Percentiles rank a stretch among this genome's conserved stretches.
These are phyloP conservation scores for Hestina assimilis DNA, from an alignment of 1,140 invertebrate species.

Conservation along the genomic window DNA sequence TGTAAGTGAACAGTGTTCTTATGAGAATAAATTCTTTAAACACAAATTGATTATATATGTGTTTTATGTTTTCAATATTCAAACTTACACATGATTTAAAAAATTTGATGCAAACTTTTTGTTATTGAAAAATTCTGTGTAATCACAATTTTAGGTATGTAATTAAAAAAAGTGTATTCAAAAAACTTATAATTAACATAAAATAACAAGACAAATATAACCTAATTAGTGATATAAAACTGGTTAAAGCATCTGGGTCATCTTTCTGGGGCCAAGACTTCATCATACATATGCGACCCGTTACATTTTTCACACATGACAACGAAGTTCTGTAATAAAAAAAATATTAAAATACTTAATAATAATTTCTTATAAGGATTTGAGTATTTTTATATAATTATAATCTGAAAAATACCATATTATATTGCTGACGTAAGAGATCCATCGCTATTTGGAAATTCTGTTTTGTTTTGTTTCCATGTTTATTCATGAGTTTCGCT, in stretches of 20 bases:
- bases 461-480: neutral
- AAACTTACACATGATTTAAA: no score
- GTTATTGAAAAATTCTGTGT: no score
- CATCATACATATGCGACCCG: constrained; percentile 34
- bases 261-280: constrained; percentile 40
- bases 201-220: neutral
- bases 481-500: constrained; percentile 21
- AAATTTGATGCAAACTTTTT: no score
- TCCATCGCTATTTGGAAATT: constrained; percentile 28
- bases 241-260: neutral
- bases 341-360: neutral
- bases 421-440: constrained; percentile 31
- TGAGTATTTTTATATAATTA: no score
- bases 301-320: constrained; percentile 30
- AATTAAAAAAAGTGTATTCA: no score
- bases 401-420: constrained; percentile 36
- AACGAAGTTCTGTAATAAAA: constrained; percentile 38
- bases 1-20: no score
- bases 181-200: no score
- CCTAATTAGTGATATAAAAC: neutral
- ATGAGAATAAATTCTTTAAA: no score
- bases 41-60: no score
- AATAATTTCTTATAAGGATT: no score
- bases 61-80: no score
- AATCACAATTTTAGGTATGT: no score